Evolutionary conservation across 2,797 vertebrate species (phyloP).

Genomic region (Prionace glauca): DNA sequence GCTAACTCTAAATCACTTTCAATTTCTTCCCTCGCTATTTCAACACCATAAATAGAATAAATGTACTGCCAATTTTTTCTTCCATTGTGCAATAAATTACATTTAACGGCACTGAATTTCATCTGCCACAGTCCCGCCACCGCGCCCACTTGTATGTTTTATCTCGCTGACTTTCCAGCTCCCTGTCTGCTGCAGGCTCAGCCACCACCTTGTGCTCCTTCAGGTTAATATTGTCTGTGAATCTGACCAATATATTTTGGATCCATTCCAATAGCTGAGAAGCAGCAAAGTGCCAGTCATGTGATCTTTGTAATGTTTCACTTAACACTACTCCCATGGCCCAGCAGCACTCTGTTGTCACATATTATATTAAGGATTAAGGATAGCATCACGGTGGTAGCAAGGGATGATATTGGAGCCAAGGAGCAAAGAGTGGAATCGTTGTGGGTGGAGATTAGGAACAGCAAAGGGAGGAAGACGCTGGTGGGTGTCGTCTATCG

Average conservation of each 20-base stretch:
- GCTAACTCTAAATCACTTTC: slow-evolving; percentile 10
- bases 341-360: not conserved
- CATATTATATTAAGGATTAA: too few relatives aligned
- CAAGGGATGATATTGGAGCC: too few relatives aligned
- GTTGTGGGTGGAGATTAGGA: too few relatives aligned
- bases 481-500: too few relatives aligned
- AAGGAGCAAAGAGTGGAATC: too few relatives aligned
- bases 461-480: too few relatives aligned
- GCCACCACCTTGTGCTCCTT: not conserved
- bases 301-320: too few relatives aligned
- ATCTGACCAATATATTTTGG: not conserved
- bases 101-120: not conserved
- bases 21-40: not conserved
- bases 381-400: too few relatives aligned
- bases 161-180: not conserved
- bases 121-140: not conserved
- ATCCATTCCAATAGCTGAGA: not conserved
- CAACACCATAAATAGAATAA: not conserved
- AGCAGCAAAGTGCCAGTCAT: not conserved
- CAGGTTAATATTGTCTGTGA: not conserved
- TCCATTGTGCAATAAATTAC: not conserved
- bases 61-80: not conserved
- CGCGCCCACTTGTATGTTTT: not conserved
- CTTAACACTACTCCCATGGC: not conserved
- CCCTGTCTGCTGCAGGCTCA: not conserved